A percentile compares a stretch with the other conserved stretches of the same genome.
phyloP scores from a whole-genome alignment of 1,140 invertebrate genomes.

The Dendrolimus punctatus region DNA sequence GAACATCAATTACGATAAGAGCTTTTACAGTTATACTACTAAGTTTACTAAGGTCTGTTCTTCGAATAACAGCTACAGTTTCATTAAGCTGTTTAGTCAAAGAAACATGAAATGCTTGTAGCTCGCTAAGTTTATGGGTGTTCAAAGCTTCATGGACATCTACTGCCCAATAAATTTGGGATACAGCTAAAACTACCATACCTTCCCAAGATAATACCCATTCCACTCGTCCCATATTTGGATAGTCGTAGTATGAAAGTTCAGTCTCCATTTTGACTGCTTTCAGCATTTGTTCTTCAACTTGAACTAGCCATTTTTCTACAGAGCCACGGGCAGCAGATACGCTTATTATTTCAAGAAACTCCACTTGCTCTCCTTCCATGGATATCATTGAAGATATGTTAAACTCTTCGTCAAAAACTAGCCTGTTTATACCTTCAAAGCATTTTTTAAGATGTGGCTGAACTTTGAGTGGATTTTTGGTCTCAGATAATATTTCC shows the following conservation, averaged over 20 bases:
- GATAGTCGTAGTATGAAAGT: slow-evolving; percentile 81
- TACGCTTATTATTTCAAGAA: slow-evolving; percentile 82
- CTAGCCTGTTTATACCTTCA: slow-evolving; percentile 81
- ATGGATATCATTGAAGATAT: slow-evolving; percentile 90
- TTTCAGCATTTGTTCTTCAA: slow-evolving; percentile 88
- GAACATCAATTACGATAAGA: slow-evolving; percentile 93
- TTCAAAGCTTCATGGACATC: slow-evolving; percentile 82
- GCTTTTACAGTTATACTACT: slow-evolving; percentile 87
- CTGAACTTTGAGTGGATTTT: slow-evolving; percentile 90
- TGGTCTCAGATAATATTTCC: slow-evolving; percentile 94
- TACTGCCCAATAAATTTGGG: slow-evolving; percentile 91
- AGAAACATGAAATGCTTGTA: slow-evolving; percentile 72
- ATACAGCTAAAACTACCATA: slow-evolving; percentile 90
- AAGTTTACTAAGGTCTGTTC: slow-evolving; percentile 73
- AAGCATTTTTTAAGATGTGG: slow-evolving; percentile 96
- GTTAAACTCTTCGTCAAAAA: slow-evolving; percentile 84
- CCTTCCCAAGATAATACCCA: slow-evolving; percentile 92
- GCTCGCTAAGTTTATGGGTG: slow-evolving; percentile 69
- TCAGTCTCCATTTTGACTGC: slow-evolving; percentile 82
- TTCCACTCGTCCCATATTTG: slow-evolving; percentile 74
- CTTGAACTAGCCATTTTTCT: slow-evolving; percentile 93
- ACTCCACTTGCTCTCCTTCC: slow-evolving; percentile 85
- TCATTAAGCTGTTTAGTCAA: slow-evolving; percentile 76
- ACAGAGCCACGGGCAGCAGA: slow-evolving; percentile 88
- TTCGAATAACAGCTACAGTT: slow-evolving; percentile 76